A percentile compares a stretch with the other conserved stretches of the same genome.
phyloP scores from a whole-genome alignment of 2,888 invertebrate genomes.

The Ophonus ardosiacus region DNA sequence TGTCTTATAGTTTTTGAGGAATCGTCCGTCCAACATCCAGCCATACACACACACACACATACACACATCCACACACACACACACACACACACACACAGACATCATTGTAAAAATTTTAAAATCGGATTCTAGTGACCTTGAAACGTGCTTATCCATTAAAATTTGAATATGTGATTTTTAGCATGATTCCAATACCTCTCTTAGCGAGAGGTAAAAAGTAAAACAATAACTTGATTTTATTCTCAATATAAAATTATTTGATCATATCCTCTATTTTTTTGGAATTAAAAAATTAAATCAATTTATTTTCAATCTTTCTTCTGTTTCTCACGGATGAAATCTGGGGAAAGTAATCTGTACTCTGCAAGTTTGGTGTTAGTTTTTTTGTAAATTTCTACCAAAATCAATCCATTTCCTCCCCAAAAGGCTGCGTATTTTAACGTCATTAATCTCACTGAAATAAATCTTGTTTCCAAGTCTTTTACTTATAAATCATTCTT shows the following conservation, averaged over 20 bases:
- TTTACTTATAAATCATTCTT: background rate
- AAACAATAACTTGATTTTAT: background rate
- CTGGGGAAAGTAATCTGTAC: background rate
- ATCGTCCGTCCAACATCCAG: no score
- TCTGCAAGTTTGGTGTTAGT: background rate
- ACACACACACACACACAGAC: no score
- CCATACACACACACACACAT: no score
- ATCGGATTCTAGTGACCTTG: no score
- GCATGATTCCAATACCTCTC: no score
- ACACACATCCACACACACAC: no score
- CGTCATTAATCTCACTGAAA: conserved; percentile 5
- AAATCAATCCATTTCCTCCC: conserved; percentile 29
- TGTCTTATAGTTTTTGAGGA: no score
- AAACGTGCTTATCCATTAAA: no score
- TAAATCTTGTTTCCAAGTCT: conserved; percentile 13
- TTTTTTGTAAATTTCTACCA: conserved; percentile 1
- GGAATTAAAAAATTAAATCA: background rate
- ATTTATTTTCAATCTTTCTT: background rate
- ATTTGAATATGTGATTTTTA: no score
- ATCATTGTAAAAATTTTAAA: no score
- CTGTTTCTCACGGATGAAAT: background rate
- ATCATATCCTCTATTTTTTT: background rate
- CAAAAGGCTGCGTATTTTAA: background rate
- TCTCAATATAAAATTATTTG: background rate
- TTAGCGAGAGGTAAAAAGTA: no score